Base-by-base conservation (phyloP, 2,113 vertebrate species). In the Megaceryle torquata region DNA sequence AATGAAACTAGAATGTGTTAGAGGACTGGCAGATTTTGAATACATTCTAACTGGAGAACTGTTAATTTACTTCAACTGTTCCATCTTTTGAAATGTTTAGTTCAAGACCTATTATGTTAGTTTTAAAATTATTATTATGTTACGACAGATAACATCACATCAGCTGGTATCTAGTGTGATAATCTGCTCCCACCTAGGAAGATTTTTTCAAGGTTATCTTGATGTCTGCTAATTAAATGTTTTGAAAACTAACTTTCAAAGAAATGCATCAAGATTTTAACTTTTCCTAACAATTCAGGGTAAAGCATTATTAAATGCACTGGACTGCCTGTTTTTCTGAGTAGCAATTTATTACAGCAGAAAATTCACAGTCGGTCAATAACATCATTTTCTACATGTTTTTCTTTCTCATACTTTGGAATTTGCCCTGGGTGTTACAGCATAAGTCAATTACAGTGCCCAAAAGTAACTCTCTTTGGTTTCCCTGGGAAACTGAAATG, bases 401-500 rank as follows among this genome's bases (percentile, higher is more conserved):
- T 87, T 90, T 57, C 76, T 68, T 88, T 68, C 50, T 91, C 25
- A 21, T 61, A n/a, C 70, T 89, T 72, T 33, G 81, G 84, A 97
- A 91, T 96, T 92, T 96, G 93, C 96, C 88, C 65, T 56, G 20
- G 86, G 93, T 95, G 86, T 54, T 93, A 79, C 71, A 96, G 91
- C 28, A 15, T 89, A 96, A 96, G 86, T 91, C 88, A 92, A 89
- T 95, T 95, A 93, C 63, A 63, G 70, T 84, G 86, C 54, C 75
- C 74, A 92, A 79, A 95, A 69, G 70, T 76, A 96, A 46, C 63
- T 92, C 89, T 91, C 50, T 82, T 33, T 92, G 91, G 88, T 89
- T 96, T 96, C 91, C 63, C 75, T 72, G 78, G 77, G 81, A 95
- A 96, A 95, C 86, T 89, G 81, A 94, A 97, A 95, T 72, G 29